These are phyloP conservation scores for Deroplatys truncata DNA, from an alignment of 2,888 invertebrate species.

Conservation along the genomic window DNA sequence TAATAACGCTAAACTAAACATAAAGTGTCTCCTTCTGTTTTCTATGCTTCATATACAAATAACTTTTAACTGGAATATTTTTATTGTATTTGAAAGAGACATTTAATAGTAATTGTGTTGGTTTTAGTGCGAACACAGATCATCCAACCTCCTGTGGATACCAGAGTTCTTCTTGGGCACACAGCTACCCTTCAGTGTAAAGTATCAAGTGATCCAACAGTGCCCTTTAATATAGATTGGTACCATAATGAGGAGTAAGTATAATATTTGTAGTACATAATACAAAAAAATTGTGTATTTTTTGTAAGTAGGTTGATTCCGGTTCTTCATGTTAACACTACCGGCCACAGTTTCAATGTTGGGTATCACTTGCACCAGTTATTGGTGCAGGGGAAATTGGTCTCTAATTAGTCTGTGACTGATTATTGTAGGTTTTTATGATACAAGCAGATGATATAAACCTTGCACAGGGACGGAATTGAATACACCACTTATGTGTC, in stretches of 20 bases:
- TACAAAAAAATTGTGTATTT: too few species aligned
- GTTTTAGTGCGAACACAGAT: slow-evolving; percentile 84
- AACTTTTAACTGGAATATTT: not conserved
- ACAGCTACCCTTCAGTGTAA: slow-evolving; percentile 92
- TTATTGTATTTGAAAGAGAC: not conserved
- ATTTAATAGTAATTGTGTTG: not conserved
- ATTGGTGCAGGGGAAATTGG: too few species aligned
- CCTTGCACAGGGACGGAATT: too few species aligned
- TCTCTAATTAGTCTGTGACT: too few species aligned
- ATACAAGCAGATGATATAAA: too few species aligned
- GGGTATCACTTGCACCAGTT: too few species aligned
- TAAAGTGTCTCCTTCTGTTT: not conserved
- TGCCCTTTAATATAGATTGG: slow-evolving; percentile 84
- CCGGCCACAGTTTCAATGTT: too few species aligned
- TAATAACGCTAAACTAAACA: not conserved
- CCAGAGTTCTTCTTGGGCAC: slow-evolving; percentile 85
- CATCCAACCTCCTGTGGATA: slow-evolving; percentile 88
- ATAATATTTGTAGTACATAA: slow-evolving; percentile 17
- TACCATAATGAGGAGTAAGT: slow-evolving; percentile 80
- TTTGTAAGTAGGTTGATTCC: not conserved
- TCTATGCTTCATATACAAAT: not conserved
- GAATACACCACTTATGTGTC: too few species aligned
- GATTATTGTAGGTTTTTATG: too few species aligned
- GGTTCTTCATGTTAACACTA: too few species aligned
- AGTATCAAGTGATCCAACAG: slow-evolving; percentile 86